Base-by-base conservation (phyloP, 64 coral and sea anemone genomes). In the Actinia equina region DNA sequence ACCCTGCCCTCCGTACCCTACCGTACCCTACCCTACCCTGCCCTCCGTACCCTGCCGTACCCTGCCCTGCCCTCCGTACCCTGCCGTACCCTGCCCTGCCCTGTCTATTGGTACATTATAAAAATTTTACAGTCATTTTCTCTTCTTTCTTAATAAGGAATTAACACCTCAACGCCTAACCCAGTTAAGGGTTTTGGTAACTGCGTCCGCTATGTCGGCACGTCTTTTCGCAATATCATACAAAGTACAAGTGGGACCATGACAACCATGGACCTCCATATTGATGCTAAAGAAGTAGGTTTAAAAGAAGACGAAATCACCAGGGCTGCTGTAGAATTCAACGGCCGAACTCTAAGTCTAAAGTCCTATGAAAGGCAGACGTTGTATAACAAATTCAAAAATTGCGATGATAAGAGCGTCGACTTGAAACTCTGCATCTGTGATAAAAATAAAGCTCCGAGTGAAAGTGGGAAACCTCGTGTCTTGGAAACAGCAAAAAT, bases 181-280 rank as follows among this genome's bases (percentile, higher is more conserved):
- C 18, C 54, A 74, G 1, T 74, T 23, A 79, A 71, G 17, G 87
- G 92, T 3, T 93, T 80, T 74, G 92, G 92, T 9, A 89, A 67
- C 58, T 93, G 92, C 49, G 10, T 89, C n/a, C 92, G 87, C 14
- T 69, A 89, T 4, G 74, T 89, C 13, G 92, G 88, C 3, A 80
- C 37, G 41, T 86, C 87, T 17, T 86, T 81, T 16, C 30, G 53
- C n/a, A 80, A 89, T 30, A 87, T 86, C 45, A 44, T 63, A 45
- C 87, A 79, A 86, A 80, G 30, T 41, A 78, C 53, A 53, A 17
- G 3, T 2, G 30, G 76, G 18, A 78, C 6, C 11, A 86, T 57
- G 18, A 84, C 88, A 2, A 94, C 84, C 16, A 54, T 94, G 30
- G 85, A 94, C 44, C 20, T 78, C 37, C 76, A 78, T 78, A 78